Evolutionary conservation across 2,888 invertebrate genomes (phyloP).

Genomic region (Dromius quadrimaculatus): DNA sequence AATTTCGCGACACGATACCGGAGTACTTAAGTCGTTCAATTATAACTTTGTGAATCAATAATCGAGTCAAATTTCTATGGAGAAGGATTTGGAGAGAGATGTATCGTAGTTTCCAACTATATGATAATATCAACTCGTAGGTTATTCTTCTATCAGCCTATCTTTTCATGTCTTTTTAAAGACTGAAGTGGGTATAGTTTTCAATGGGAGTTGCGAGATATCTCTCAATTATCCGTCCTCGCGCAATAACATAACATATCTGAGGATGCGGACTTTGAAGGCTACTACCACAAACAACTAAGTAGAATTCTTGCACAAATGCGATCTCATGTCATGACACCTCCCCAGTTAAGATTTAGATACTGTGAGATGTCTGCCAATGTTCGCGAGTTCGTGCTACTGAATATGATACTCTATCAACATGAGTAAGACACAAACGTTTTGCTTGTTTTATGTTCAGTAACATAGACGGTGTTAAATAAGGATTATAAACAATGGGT

Average conservation of each 20-base stretch:
- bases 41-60: slow-evolving; percentile 50
- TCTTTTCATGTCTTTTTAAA: too few species aligned
- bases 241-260: too few species aligned
- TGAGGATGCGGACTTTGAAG: too few species aligned
- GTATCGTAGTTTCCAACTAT: background rate
- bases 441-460: too few species aligned
- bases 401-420: slow-evolving; percentile 8
- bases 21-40: slow-evolving; percentile 49
- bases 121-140: too few species aligned
- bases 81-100: background rate
- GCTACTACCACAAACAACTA: slow-evolving; percentile 27
- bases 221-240: too few species aligned
- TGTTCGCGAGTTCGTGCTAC: background rate
- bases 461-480: too few species aligned
- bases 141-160: too few species aligned
- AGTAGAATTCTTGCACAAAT: slow-evolving; percentile 18
- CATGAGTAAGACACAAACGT: background rate
- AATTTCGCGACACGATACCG: slow-evolving; percentile 28
- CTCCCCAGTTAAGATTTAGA: slow-evolving; percentile 11
- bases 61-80: slow-evolving; percentile 31
- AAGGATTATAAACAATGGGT: too few species aligned
- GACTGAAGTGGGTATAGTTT: too few species aligned
- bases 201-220: too few species aligned
- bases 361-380: background rate
- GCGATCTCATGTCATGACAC: background rate